Evolutionary conservation across 2,797 vertebrate species (phyloP).

Genomic region (Arvicola amphibius): DNA sequence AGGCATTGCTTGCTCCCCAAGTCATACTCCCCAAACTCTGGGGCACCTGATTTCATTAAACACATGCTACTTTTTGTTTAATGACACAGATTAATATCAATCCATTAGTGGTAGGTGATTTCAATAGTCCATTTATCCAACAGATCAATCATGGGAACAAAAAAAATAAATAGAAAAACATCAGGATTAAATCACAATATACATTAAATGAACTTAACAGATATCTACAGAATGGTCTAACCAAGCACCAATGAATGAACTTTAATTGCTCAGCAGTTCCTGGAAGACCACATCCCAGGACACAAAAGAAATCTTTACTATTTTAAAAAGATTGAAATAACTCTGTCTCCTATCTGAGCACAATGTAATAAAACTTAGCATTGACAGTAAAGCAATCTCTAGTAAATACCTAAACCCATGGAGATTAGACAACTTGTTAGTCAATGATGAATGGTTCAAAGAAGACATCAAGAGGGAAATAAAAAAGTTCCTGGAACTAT

Average conservation of each 20-base stretch:
- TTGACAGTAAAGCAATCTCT: too few relatives aligned
- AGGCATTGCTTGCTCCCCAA: background rate
- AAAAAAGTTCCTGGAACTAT: background rate
- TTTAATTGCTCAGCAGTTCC: too few relatives aligned
- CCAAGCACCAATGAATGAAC: too few relatives aligned
- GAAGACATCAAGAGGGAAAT: background rate
- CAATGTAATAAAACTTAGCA: too few relatives aligned
- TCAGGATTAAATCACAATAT: background rate
- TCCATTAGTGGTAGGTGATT: too few relatives aligned
- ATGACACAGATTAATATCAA: background rate
- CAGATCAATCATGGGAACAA: background rate
- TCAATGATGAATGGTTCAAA: too few relatives aligned
- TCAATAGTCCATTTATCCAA: background rate
- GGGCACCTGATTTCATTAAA: background rate
- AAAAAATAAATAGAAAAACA: background rate
- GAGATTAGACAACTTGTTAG: too few relatives aligned
- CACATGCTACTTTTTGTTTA: background rate
- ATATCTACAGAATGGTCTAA: background rate
- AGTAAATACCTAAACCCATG: too few relatives aligned
- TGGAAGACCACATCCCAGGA: too few relatives aligned
- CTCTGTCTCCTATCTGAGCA: too few relatives aligned
- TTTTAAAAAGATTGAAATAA: too few relatives aligned
- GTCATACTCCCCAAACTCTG: background rate
- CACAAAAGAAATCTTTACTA: too few relatives aligned
- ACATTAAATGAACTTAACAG: background rate